Conservation (phyloP, 2,888 invertebrate species). For the Blera fallax region DNA sequence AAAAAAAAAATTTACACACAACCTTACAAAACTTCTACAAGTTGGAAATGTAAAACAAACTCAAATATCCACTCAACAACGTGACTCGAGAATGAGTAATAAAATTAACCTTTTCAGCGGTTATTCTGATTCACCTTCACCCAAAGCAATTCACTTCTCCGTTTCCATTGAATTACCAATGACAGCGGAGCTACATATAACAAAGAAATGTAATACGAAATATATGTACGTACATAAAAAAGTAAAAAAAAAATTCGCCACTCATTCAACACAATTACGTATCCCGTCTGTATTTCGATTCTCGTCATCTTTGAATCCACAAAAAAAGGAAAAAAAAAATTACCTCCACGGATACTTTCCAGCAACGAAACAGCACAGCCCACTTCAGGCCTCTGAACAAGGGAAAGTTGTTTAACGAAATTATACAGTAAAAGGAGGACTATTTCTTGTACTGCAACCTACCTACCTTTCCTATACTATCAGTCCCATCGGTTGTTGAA, state of each 20-base stretch:
- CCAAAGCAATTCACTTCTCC: constrained; percentile 20
- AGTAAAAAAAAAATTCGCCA: neutral
- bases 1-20: neutral
- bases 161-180: constrained; percentile 35
- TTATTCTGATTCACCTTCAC: constrained; percentile 37
- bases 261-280: constrained; percentile 4
- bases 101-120: constrained; percentile 24
- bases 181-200: neutral
- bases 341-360: constrained; percentile 11
- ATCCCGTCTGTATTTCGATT: constrained; percentile 13
- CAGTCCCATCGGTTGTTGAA: constrained; percentile 2
- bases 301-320: constrained; percentile 4
- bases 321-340: constrained; percentile 11
- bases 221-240: no score
- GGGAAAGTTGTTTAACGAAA: constrained; percentile 60
- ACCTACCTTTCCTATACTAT: neutral
- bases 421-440: constrained; percentile 26
- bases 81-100: constrained; percentile 35
- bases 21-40: neutral
- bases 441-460: constrained; percentile 13
- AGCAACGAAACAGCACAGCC: constrained; percentile 11
- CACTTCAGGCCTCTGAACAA: constrained; percentile 51
- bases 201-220: constrained; percentile 16
- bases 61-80: constrained; percentile 26
- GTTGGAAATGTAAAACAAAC: neutral